These are phyloP conservation scores for Labroides dimidiatus DNA, from an alignment of 2,797 vertebrate species.

Conservation along the genomic window DNA sequence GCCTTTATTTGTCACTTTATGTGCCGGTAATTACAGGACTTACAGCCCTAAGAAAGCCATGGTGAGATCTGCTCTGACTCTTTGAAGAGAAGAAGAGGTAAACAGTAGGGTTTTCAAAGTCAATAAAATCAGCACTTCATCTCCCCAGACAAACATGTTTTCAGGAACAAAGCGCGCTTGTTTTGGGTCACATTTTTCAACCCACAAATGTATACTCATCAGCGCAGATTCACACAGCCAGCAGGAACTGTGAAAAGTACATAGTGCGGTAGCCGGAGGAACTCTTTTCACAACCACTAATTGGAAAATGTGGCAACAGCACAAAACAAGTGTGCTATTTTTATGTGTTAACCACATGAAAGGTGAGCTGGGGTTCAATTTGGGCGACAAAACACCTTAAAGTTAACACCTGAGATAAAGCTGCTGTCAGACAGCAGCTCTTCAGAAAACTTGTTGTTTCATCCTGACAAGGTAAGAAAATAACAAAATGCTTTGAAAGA, in stretches of 20 bases:
- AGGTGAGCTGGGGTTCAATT: constrained; percentile 25
- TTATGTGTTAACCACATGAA: constrained; percentile 45
- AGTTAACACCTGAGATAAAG: constrained; percentile 26
- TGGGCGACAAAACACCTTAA: constrained; percentile 35
- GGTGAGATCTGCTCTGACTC: constrained; percentile 34
- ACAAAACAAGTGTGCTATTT: constrained; percentile 56
- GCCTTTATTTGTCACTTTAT: constrained; percentile 59
- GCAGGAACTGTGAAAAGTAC: constrained; percentile 27
- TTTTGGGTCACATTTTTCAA: constrained; percentile 55
- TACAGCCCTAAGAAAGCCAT: constrained; percentile 55
- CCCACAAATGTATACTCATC: constrained; percentile 38
- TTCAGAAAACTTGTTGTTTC: neutral
- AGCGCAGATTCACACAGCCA: constrained; percentile 21
- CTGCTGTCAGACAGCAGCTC: neutral
- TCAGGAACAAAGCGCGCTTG: constrained; percentile 55
- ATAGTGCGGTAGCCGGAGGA: constrained; percentile 22
- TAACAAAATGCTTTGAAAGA: neutral
- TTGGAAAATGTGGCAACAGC: constrained; percentile 52
- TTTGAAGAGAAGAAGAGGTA: constrained; percentile 28
- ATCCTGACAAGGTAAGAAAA: constrained; percentile 8
- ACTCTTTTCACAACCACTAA: constrained; percentile 56
- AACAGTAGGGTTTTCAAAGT: constrained; percentile 55
- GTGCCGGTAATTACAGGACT: constrained; percentile 61
- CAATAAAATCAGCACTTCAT: constrained; percentile 53
- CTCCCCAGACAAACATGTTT: constrained; percentile 50